Conservation (phyloP, 2,888 invertebrate species). For the Sinodicranocentrus sp. region DNA sequence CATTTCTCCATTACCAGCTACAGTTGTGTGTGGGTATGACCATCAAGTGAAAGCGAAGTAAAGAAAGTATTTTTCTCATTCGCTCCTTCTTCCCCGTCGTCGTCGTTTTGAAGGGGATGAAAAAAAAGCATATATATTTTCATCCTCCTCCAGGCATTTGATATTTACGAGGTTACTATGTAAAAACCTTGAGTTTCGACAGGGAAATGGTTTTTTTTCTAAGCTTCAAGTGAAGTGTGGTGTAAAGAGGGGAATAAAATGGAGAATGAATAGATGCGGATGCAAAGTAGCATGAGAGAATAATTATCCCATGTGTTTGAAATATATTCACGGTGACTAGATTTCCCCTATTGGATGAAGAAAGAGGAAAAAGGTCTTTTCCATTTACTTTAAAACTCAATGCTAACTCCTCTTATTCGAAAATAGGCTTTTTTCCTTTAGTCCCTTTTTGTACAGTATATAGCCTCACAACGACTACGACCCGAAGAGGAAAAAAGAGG, state of each 20-base stretch:
- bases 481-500: background rate
- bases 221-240: background rate
- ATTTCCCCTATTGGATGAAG: slow-evolving; percentile 29
- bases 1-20: too few relatives aligned
- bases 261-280: slow-evolving; percentile 54
- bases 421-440: background rate
- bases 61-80: too few relatives aligned
- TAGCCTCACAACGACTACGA: background rate
- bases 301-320: slow-evolving; percentile 57
- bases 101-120: background rate
- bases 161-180: slow-evolving; percentile 8
- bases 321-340: slow-evolving; percentile 48
- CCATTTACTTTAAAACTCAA: slow-evolving; percentile 26
- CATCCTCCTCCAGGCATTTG: background rate
- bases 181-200: slow-evolving; percentile 2
- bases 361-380: slow-evolving; percentile 7
- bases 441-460: background rate
- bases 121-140: background rate
- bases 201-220: slow-evolving; percentile 45
- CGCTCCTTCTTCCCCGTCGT: too few relatives aligned
- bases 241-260: slow-evolving; percentile 10
- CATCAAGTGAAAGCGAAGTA: too few relatives aligned
- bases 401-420: slow-evolving; percentile 1
- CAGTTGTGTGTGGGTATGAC: too few relatives aligned
- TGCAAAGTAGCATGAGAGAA: slow-evolving; percentile 68